phyloP scores from a whole-genome alignment of 1,140 invertebrate genomes.

The Brachionus manjavacas region DNA sequence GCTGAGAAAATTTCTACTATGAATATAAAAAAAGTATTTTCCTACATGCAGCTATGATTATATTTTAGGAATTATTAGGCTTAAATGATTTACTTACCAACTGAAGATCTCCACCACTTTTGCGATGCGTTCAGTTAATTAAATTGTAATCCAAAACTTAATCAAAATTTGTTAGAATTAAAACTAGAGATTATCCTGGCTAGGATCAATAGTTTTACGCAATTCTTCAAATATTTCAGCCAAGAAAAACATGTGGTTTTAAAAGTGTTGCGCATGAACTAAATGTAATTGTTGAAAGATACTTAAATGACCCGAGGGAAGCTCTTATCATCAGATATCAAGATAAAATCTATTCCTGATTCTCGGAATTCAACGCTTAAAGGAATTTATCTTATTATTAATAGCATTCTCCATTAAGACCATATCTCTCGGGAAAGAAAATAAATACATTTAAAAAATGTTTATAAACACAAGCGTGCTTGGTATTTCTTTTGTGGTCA shows the following conservation, averaged over 20 bases:
- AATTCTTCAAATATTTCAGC: neutral
- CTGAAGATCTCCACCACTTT: neutral
- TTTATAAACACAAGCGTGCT: neutral
- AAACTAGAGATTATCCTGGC: neutral
- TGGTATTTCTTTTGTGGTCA: neutral
- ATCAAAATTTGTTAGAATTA: neutral
- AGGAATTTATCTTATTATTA: neutral
- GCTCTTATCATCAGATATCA: neutral
- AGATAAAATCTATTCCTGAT: neutral
- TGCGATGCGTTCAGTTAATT: neutral
- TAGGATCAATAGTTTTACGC: neutral
- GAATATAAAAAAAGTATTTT: neutral
- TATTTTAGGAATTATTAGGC: neutral
- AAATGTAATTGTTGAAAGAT: neutral
- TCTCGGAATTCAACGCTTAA: neutral
- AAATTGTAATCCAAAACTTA: neutral
- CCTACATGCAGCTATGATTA: neutral
- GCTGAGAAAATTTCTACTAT: neutral
- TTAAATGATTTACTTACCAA: neutral
- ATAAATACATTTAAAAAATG: neutral
- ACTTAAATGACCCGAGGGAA: neutral
- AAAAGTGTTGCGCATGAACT: neutral
- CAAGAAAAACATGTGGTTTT: neutral
- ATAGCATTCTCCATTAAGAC: neutral
- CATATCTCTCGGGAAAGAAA: neutral